Evolutionary conservation across 2,113 vertebrate genomes (phyloP).

Genomic region (Phylloscopus whistleri): DNA sequence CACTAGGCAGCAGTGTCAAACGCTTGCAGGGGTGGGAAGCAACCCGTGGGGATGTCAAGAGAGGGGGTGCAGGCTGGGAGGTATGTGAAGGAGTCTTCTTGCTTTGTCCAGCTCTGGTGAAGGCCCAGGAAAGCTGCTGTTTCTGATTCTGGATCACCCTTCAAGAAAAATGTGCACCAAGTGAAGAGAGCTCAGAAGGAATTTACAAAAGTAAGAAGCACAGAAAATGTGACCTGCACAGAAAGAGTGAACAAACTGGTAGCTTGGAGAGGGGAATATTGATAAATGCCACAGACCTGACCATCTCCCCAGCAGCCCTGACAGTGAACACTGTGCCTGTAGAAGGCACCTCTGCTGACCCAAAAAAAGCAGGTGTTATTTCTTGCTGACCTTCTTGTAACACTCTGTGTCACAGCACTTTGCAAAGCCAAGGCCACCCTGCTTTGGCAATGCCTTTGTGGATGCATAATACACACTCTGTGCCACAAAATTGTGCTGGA

Average conservation of each 20-base stretch:
- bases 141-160: not conserved
- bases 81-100: not conserved
- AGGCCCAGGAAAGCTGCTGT: not conserved
- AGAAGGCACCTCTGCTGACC: not conserved
- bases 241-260: not conserved
- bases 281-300: fast-evolving
- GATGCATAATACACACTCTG: fast-evolving
- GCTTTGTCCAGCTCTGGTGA: not conserved
- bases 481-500: not conserved
- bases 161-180: not conserved
- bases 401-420: fast-evolving
- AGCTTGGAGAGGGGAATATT: not conserved
- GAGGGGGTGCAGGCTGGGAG: not conserved
- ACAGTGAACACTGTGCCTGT: fast-evolving
- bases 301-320: not conserved
- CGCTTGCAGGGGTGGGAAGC: fast-evolving
- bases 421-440: not conserved
- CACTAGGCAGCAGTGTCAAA: not conserved
- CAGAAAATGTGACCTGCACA: not conserved
- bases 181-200: not conserved
- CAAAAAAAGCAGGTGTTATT: not conserved
- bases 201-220: not conserved
- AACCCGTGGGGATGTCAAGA: fast-evolving
- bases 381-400: not conserved
- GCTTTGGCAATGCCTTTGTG: not conserved